phyloP scores from a whole-genome alignment of 2,113 vertebrate species.

The pig (Sus scrofa) region T2T-Sscrofa CM000819.6:70782001-70782500 shows the following conservation, averaged over 20 bases:
- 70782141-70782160: background rate
- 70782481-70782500: background rate
- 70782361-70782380: background rate
- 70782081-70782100: background rate
- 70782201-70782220: background rate
- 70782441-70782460: background rate
- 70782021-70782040: background rate
- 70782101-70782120: background rate
- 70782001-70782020: background rate
- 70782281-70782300: background rate
- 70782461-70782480: background rate
- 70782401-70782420: background rate
- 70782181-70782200: background rate
- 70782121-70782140: background rate
- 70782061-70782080: accelerated
- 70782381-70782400: background rate
- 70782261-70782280: background rate
- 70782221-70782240: background rate
- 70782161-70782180: background rate
- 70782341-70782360: background rate
- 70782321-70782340: background rate
- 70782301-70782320: background rate
- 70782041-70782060: background rate
- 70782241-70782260: background rate
- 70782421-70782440: constrained; percentile 8